phyloP scores from a whole-genome alignment of 2,797 vertebrate species.

The Helicolenus hilgendorfi region DNA sequence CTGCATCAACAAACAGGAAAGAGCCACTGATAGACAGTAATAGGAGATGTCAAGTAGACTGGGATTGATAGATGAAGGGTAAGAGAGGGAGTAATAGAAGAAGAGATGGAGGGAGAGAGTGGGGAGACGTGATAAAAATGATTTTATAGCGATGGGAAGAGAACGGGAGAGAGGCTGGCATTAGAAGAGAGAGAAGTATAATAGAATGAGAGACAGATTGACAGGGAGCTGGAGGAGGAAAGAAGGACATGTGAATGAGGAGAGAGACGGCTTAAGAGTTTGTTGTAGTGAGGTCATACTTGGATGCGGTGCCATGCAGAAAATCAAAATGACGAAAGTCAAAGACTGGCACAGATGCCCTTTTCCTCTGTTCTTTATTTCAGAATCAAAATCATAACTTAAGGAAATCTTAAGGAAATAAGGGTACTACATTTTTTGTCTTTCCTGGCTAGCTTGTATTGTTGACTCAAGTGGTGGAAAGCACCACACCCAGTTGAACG shows the following conservation, averaged over 20 bases:
- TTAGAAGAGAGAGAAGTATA: slow-evolving; percentile 10
- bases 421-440: neutral
- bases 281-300: slow-evolving; percentile 77
- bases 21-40: slow-evolving; percentile 30
- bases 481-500: slow-evolving; percentile 23
- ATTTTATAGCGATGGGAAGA: slow-evolving; percentile 35
- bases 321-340: slow-evolving; percentile 13
- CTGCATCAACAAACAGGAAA: slow-evolving; percentile 51
- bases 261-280: slow-evolving; percentile 25
- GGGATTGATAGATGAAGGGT: slow-evolving; percentile 12
- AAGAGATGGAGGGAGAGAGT: slow-evolving; percentile 8
- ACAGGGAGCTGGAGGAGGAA: slow-evolving; percentile 18
- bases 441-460: slow-evolving; percentile 2
- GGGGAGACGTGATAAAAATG: slow-evolving; percentile 23
- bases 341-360: neutral
- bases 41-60: slow-evolving; percentile 14
- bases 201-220: slow-evolving; percentile 27
- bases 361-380: neutral
- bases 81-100: slow-evolving; percentile 32
- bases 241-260: slow-evolving; percentile 9
- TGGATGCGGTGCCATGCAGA: slow-evolving; percentile 42
- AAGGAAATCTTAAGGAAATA: neutral
- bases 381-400: neutral
- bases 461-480: slow-evolving; percentile 22
- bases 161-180: slow-evolving; percentile 33